Percentiles rank a stretch among this genome's conserved stretches.
phyloP scores from a whole-genome alignment of 2,113 vertebrate genomes.

The Brachyhypopomus occidentalis region DNA sequence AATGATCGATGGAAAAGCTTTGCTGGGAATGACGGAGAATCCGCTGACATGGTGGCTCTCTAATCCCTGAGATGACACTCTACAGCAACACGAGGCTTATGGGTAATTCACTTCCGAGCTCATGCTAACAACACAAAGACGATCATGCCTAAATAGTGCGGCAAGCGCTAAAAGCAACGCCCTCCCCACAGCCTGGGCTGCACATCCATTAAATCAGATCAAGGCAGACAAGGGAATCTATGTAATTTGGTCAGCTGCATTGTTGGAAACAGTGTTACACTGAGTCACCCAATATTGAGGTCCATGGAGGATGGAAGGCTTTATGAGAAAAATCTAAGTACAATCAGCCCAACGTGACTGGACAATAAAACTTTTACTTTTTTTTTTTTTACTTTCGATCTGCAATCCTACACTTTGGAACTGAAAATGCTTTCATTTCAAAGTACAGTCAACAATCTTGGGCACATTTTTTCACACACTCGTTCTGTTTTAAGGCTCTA shows the following conservation, averaged over 20 bases:
- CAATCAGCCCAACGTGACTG: neutral
- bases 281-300: neutral
- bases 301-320: neutral
- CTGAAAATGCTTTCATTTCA: neutral
- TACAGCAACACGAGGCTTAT: neutral
- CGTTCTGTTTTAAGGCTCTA: neutral
- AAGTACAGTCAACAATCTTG: too few relatives aligned
- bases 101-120: constrained; percentile 18
- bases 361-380: neutral
- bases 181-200: neutral
- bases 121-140: constrained; percentile 8
- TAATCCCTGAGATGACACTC: constrained; percentile 32
- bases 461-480: too few relatives aligned
- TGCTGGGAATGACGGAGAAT: constrained; percentile 44
- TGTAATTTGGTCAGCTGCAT: constrained; percentile 29
- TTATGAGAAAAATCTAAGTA: constrained; percentile 11
- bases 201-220: constrained; percentile 17
- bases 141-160: constrained; percentile 7
- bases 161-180: neutral
- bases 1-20: constrained; percentile 46
- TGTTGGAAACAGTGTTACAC: neutral
- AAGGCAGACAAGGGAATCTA: constrained; percentile 2
- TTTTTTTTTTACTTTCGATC: neutral
- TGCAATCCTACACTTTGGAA: neutral
- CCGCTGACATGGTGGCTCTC: constrained; percentile 13